Conservation (phyloP, 64 coral and sea anemone genomes). For the Stichodactyla mertensii region DNA sequence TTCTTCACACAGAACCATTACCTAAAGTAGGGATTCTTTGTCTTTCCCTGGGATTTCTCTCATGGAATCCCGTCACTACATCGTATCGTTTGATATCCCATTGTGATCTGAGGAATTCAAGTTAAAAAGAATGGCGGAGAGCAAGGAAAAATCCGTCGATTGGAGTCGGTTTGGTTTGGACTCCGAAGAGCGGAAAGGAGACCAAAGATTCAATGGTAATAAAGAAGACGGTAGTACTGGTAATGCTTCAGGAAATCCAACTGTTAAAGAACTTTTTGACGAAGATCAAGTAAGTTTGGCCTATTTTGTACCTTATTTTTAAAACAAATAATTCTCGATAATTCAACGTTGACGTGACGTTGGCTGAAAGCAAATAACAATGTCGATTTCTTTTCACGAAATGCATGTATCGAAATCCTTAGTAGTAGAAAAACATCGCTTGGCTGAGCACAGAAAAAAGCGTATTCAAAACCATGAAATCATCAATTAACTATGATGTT, state of each 20-base stretch:
- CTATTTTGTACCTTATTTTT: background rate
- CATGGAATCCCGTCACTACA: background rate
- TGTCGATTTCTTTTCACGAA: background rate
- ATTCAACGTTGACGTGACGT: background rate
- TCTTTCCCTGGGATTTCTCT: background rate
- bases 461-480: background rate
- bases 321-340: background rate
- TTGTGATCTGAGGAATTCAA: background rate
- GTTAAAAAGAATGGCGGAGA: background rate
- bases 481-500: background rate
- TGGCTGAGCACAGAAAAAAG: background rate
- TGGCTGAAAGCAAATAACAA: background rate
- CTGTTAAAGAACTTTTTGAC: conserved; percentile 65
- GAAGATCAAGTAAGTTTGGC: conserved; percentile 42
- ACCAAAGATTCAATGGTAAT: background rate
- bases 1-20: background rate
- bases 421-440: background rate
- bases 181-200: conserved; percentile 26
- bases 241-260: conserved; percentile 44
- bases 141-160: conserved; percentile 41
- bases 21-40: background rate
- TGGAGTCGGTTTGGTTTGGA: conserved; percentile 66
- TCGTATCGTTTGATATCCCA: background rate
- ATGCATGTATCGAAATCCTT: background rate
- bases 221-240: background rate